Evolutionary conservation across 2,888 invertebrate species (phyloP).

Genomic region (Latrodectus hesperus): DNA sequence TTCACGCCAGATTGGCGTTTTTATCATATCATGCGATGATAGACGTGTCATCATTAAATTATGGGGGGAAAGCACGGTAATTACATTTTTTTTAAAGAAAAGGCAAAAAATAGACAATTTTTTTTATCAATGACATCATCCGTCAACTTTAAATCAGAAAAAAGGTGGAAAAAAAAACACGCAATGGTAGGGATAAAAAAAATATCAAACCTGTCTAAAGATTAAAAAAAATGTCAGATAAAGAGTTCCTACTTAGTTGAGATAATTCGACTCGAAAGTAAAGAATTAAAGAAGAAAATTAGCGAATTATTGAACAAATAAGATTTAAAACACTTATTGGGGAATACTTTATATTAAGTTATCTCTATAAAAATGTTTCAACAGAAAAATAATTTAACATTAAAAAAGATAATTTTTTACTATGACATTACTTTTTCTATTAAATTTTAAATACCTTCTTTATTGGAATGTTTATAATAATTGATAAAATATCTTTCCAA

Average conservation of each 20-base stretch:
- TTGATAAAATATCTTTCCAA: no score
- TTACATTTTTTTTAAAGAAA: constrained; percentile 30
- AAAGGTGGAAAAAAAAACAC: background rate
- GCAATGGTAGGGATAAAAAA: background rate
- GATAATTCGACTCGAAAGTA: no score
- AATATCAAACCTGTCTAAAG: background rate
- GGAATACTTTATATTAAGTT: no score
- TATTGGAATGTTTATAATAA: no score
- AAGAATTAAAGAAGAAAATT: no score
- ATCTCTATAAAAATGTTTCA: no score
- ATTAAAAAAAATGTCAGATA: background rate
- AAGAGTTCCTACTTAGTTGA: background rate
- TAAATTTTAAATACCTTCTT: no score
- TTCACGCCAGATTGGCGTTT: constrained; percentile 22
- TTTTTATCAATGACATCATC: constrained; percentile 5
- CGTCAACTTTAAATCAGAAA: background rate
- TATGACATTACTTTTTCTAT: no score
- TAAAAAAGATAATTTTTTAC: no score
- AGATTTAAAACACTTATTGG: no score
- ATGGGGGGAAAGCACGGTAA: constrained; percentile 26
- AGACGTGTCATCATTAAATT: constrained; percentile 28
- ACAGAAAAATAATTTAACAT: no score
- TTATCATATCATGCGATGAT: constrained; percentile 46
- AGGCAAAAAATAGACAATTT: background rate
- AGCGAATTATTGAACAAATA: no score